Percentiles rank a stretch among this genome's conserved stretches.
phyloP scores from a whole-genome alignment of 2,888 invertebrate species.

The Agrotis exclamationis region DNA sequence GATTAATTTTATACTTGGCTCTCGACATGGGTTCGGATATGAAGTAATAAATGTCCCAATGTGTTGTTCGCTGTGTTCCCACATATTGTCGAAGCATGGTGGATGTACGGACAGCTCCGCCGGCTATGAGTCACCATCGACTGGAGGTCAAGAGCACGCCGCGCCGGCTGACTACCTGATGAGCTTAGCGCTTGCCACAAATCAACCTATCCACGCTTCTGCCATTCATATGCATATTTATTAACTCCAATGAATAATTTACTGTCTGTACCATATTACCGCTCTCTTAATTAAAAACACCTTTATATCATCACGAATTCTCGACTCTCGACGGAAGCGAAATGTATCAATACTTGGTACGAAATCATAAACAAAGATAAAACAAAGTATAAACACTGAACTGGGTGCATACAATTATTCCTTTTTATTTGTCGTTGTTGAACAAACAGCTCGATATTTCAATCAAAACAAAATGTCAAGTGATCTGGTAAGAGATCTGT shows the following conservation, averaged over 20 bases:
- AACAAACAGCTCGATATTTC: constrained; percentile 24
- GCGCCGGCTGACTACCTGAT: constrained; percentile 81
- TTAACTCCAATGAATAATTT: constrained; percentile 49
- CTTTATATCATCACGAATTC: constrained; percentile 20
- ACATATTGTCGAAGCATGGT: constrained; percentile 60
- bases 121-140: constrained; percentile 81
- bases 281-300: constrained; percentile 38
- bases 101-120: constrained; percentile 65
- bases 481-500: constrained; percentile 24
- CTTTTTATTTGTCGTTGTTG: constrained; percentile 21
- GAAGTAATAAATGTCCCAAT: constrained; percentile 41
- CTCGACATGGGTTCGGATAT: constrained; percentile 40
- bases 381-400: constrained; percentile 20
- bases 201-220: constrained; percentile 57
- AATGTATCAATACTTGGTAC: constrained; percentile 34
- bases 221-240: constrained; percentile 50
- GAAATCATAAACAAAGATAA: constrained; percentile 29
- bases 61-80: constrained; percentile 64
- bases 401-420: constrained; percentile 17
- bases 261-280: constrained; percentile 20
- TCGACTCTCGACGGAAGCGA: constrained; percentile 21
- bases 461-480: constrained; percentile 42
- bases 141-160: constrained; percentile 88
- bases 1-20: constrained; percentile 40
- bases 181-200: constrained; percentile 83